Evolutionary conservation across 53 echinoderm and acorn worm species (phyloP), one percentile per base, ranked within the genome.

Genomic region (Stichopus horrens): DNA sequence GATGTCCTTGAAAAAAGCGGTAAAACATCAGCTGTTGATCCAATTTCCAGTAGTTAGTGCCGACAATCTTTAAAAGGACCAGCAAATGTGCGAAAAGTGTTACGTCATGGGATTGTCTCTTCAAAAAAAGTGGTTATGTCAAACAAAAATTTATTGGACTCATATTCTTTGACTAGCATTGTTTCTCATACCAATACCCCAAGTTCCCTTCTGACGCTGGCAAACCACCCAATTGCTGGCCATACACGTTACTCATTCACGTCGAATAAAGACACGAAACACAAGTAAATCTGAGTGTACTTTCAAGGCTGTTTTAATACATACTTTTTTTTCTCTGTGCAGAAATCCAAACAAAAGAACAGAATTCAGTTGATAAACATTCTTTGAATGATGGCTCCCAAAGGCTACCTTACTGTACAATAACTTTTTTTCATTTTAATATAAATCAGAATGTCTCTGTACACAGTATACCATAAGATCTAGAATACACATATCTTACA

Each of bases 251-350:
- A 37, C 37, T 21, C 5, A 75, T 9, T 6, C 52, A 75, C 19
- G 57, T 9, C 57, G 56, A 58, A 20, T 9, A 7, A 81, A 81
- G 19, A 81, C 55, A 81, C 21, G 20, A 75, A 75, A 23, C 21
- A 21, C 57, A 81, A 7, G n/a, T 7, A 20, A n/a, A 81, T 81
- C 55, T 80, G n/a, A 57, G 54, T 81, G 56, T 81, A 57, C 81
- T 81, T 81, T 81, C 81, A 81, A 81, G 81, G 81, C 81, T 81
- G 81, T 81, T 81, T 81, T 81, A 52, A 81, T 81, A 81, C 81
- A 81, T 81, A 71, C 71, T 71, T 71, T 71, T 63, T 63, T 58
- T 54, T 81, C 81, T 81, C 81, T 81, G 81, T 81, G 81, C 56
- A 81, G 81, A 81, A 81, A 81, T 81, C 57, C 81, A 81, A 81